Evolutionary conservation across 2,888 invertebrate species (phyloP), one percentile per base, ranked within the genome.

Genomic region (Taphrorychus bicolor): DNA sequence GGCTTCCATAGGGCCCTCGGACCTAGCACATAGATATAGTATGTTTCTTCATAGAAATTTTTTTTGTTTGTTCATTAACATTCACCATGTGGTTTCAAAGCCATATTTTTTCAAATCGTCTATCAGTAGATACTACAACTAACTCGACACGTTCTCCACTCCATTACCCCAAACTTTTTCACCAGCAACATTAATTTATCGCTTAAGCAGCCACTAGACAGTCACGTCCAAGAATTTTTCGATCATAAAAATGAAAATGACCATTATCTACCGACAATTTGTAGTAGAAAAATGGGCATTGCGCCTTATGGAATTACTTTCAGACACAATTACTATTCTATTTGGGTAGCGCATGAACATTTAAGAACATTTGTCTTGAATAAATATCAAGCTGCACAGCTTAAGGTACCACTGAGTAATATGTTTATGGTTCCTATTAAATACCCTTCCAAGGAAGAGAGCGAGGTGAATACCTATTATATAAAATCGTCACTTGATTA

Each of bases 381-480:
- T 66, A 66, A 45, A 66, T 49, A 66, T 60, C 0, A 45, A 45
- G 14, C 14, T 45, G 7, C n/a, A n/a, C n/a, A 9, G 32, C 11
- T 32, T 9, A 11, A 59, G 59, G 53, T 59, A 59, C 66, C 59
- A 48, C 58, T 66, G 59, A 60, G 60, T 54, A 45, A 66, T 54
- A 54, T 48, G 56, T 60, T 60, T 65, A 59, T 59, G 65, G 24
- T 24, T 65, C 52, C 58, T 65, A 49, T 66, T 66, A 56, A 66
- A 66, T 66, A 59, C 59, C 54, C 59, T 56, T 24, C 49, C 19
- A 42, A 16, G 51, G 45, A 45, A 45, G 45, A 17, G 14, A 16
- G 5, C 14, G 45, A n/a, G 14, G 45, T 45, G 18, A 42, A 54
- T 45, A 32, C 5, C 22, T 7, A 32, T 32, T 32, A n/a, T n/a